Percentiles rank a stretch among this genome's conserved stretches.
phyloP scores from a whole-genome alignment of 2,888 invertebrate genomes.

The Andrena fulva region DNA sequence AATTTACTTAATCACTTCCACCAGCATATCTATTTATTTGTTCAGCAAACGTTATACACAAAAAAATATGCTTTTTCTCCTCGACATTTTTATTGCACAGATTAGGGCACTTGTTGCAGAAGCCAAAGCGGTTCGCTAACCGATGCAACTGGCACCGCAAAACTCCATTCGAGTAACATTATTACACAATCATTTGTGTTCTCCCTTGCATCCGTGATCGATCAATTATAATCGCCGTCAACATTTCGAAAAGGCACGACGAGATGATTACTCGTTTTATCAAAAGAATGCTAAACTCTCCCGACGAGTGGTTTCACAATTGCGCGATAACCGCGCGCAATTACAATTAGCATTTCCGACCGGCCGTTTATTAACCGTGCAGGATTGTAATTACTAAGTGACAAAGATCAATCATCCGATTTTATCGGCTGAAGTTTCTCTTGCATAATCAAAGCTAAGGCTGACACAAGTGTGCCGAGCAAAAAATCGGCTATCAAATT shows the following conservation, averaged over 20 bases:
- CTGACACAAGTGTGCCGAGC: no score
- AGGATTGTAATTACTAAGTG: slow-evolving; percentile 14
- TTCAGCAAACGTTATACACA: no score
- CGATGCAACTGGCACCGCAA: slow-evolving; percentile 4
- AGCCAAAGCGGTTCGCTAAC: not conserved
- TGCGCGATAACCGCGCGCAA: no score
- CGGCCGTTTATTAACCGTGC: not conserved
- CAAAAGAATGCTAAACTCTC: not conserved
- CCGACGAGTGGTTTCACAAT: no score
- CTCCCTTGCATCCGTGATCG: slow-evolving; percentile 6
- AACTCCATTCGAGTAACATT: slow-evolving; percentile 6
- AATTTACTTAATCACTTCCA: no score
- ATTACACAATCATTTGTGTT: not conserved
- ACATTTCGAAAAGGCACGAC: not conserved
- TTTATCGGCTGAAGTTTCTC: not conserved
- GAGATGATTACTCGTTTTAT: not conserved
- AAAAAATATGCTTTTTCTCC: not conserved
- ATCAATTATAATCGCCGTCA: slow-evolving; percentile 1
- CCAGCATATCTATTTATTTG: no score
- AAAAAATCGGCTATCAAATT: no score
- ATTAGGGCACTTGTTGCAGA: not conserved
- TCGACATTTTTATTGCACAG: slow-evolving; percentile 3
- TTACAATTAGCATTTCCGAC: no score
- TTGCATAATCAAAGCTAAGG: not conserved
- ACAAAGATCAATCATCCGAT: not conserved